Conservation (phyloP, 1,140 invertebrate species). For the Dreissena rostriformis region DNA sequence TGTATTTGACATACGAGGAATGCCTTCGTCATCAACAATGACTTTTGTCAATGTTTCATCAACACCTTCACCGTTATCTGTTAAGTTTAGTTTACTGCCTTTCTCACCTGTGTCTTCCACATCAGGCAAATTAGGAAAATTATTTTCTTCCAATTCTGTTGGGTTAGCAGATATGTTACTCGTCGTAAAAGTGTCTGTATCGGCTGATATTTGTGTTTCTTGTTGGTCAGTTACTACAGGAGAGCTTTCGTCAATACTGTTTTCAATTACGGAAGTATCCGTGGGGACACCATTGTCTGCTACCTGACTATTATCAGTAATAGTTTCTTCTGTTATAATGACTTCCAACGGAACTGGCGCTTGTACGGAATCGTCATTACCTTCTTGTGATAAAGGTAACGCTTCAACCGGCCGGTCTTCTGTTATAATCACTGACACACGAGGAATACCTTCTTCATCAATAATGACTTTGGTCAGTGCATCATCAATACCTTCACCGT, state of each 20-base stretch:
- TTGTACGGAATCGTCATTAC: no score
- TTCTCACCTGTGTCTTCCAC: neutral
- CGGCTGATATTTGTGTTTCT: neutral
- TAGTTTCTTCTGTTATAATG: no score
- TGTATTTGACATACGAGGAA: slow-evolving; percentile 15
- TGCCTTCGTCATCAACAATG: slow-evolving; percentile 32
- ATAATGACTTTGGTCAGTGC: slow-evolving; percentile 22
- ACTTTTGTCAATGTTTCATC: slow-evolving; percentile 24
- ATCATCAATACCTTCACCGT: slow-evolving; percentile 1
- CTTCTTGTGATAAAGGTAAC: no score
- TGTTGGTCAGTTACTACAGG: neutral
- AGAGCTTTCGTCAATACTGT: neutral
- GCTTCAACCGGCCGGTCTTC: no score
- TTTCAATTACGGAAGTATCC: neutral
- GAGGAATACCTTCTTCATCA: slow-evolving; percentile 34
- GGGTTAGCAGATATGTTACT: neutral
- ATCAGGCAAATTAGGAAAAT: no score
- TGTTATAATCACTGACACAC: neutral
- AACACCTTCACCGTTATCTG: neutral
- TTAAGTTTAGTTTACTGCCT: neutral
- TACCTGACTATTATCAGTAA: no score
- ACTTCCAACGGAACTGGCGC: no score
- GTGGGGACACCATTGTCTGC: no score
- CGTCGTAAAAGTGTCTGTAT: neutral
- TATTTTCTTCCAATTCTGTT: no score